Conservation (phyloP, 1,140 invertebrate species). For the Bombus ignitus region DNA sequence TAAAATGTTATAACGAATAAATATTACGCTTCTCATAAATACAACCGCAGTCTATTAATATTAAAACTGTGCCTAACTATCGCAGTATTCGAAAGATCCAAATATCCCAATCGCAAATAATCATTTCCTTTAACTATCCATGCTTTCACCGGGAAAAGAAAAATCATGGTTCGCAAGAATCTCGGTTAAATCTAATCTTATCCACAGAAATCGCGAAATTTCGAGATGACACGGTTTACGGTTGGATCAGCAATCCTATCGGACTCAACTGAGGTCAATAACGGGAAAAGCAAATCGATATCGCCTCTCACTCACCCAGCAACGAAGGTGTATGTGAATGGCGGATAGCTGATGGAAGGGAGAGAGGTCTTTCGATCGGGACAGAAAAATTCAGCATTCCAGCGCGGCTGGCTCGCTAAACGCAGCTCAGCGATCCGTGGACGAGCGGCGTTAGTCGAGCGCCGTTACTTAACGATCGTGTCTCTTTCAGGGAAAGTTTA, state of each 20-base stretch:
- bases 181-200: not conserved
- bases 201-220: not conserved
- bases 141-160: too few relatives aligned
- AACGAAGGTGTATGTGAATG: conserved; percentile 39
- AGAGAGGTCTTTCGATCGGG: conserved; percentile 51
- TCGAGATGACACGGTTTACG: not conserved
- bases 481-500: conserved; percentile 58
- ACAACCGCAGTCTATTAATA: too few relatives aligned
- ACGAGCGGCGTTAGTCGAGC: conserved; percentile 66
- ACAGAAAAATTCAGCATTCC: conserved; percentile 64
- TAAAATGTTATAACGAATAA: too few relatives aligned
- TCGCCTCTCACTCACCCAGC: conserved; percentile 78
- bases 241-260: conserved; percentile 19
- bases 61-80: too few relatives aligned
- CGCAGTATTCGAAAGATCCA: too few relatives aligned
- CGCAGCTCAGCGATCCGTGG: conserved; percentile 66
- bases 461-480: conserved; percentile 63
- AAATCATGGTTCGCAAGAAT: not conserved
- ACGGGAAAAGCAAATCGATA: conserved; percentile 80
- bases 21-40: too few relatives aligned
- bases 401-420: conserved; percentile 58
- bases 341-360: conserved; percentile 55
- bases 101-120: too few relatives aligned
- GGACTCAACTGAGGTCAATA: conserved; percentile 62
- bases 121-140: too few relatives aligned